Evolutionary conservation across 2,888 invertebrate genomes (phyloP).

Genomic region (Megastigmus dorsalis): DNA sequence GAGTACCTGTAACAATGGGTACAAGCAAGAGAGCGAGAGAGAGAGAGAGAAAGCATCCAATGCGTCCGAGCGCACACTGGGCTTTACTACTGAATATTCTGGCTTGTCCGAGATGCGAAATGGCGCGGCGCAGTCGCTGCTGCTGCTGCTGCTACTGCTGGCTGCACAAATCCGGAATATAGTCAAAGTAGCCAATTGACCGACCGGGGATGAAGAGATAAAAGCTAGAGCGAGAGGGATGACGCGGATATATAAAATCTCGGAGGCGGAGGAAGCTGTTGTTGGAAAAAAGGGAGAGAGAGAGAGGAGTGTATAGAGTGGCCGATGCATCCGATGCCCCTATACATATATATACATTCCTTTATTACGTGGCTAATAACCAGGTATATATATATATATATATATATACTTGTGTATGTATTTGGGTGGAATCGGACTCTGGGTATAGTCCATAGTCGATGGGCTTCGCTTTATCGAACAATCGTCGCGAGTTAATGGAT

Average conservation of each 20-base stretch:
- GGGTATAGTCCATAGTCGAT: not conserved
- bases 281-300: not conserved
- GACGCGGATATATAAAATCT: constrained; percentile 31
- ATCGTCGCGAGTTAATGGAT: constrained; percentile 52
- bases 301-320: not conserved
- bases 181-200: constrained; percentile 34
- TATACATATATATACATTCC: too few relatives aligned
- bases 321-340: too few relatives aligned
- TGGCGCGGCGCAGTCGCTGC: constrained; percentile 4
- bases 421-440: too few relatives aligned
- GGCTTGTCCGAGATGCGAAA: constrained; percentile 15
- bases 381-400: not conserved
- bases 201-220: constrained; percentile 8
- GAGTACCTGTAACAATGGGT: too few relatives aligned
- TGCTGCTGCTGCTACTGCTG: too few relatives aligned
- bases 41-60: not conserved
- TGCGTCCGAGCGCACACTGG: constrained; percentile 8
- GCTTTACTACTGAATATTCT: constrained; percentile 16
- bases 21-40: not conserved
- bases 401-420: not conserved
- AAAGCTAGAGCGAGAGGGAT: not conserved
- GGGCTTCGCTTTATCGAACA: constrained; percentile 42
- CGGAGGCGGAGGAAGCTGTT: not conserved
- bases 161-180: constrained; percentile 14
- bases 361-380: not conserved